Evolutionary conservation across 2,888 invertebrate genomes (phyloP).

Genomic region (Sphecodes monilicornis): DNA sequence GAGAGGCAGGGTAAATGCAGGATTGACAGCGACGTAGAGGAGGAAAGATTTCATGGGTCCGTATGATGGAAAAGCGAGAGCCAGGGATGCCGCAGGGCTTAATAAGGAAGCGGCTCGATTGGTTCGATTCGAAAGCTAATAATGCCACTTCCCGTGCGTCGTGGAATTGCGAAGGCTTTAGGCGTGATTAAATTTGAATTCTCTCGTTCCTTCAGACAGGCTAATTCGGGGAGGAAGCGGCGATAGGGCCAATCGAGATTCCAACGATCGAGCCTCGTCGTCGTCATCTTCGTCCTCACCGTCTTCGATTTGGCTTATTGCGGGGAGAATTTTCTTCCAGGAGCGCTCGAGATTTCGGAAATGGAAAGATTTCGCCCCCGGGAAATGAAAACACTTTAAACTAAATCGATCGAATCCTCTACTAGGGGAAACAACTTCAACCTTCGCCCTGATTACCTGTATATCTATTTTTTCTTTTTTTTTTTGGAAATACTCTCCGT

Average conservation of each 20-base stretch:
- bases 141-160: slow-evolving; percentile 76
- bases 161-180: slow-evolving; percentile 55
- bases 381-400: slow-evolving; percentile 5
- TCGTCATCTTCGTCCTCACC: slow-evolving; percentile 34
- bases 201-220: slow-evolving; percentile 61
- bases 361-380: slow-evolving; percentile 13
- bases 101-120: slow-evolving; percentile 79
- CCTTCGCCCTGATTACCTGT: not conserved
- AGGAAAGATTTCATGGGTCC: slow-evolving; percentile 45
- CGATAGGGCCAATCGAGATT: slow-evolving; percentile 75
- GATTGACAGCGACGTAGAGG: not conserved
- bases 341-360: slow-evolving; percentile 32
- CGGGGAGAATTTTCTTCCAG: not conserved
- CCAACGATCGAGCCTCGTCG: slow-evolving; percentile 62
- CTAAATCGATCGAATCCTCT: not conserved
- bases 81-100: slow-evolving; percentile 64
- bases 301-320: slow-evolving; percentile 24
- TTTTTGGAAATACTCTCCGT: not conserved
- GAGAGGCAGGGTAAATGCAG: not conserved
- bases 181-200: slow-evolving; percentile 75
- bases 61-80: slow-evolving; percentile 57
- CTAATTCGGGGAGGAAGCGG: slow-evolving; percentile 63
- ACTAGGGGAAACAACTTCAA: not conserved
- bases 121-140: slow-evolving; percentile 81
- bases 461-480: not conserved